phyloP scores from a whole-genome alignment of 2,888 invertebrate species.

The Sceliomorpha sp. region DNA sequence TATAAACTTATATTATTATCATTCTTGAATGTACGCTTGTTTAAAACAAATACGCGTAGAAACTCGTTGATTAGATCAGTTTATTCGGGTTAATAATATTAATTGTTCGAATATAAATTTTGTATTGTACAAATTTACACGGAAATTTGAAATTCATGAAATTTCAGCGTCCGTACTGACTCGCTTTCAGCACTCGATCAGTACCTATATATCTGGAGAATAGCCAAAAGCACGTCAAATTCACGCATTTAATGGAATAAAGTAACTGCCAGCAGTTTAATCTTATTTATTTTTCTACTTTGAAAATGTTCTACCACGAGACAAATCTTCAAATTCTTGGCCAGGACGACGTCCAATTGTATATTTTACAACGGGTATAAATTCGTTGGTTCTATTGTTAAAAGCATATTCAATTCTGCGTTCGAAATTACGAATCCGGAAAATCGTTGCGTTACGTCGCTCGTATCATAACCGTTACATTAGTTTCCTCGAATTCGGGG shows the following conservation, averaged over 20 bases:
- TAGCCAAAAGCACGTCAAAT: slow-evolving; percentile 37
- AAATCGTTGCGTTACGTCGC: too few relatives aligned
- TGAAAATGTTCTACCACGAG: slow-evolving; percentile 3
- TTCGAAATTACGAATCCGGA: slow-evolving; percentile 20
- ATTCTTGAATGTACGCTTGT: too few relatives aligned
- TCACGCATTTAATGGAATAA: slow-evolving; percentile 41
- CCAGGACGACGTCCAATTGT: slow-evolving; percentile 5
- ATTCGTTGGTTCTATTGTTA: slow-evolving; percentile 11
- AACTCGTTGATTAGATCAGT: too few relatives aligned
- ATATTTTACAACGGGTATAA: slow-evolving; percentile 21
- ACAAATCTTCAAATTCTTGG: slow-evolving; percentile 15
- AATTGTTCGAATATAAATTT: too few relatives aligned
- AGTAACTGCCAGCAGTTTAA: slow-evolving; percentile 40
- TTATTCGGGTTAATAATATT: too few relatives aligned
- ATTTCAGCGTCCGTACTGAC: slow-evolving; percentile 6
- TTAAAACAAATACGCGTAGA: too few relatives aligned
- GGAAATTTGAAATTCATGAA: slow-evolving; percentile 5
- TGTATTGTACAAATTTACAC: slow-evolving; percentile 1
- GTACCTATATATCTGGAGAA: slow-evolving; percentile 25
- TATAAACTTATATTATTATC: too few relatives aligned
- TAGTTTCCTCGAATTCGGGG: too few relatives aligned
- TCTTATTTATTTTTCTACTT: slow-evolving; percentile 27
- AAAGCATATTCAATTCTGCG: slow-evolving; percentile 17
- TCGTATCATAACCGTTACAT: too few relatives aligned
- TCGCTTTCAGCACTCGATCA: slow-evolving; percentile 20